Evolutionary conservation across 2,797 vertebrate genomes (phyloP).

Genomic region (Falco biarmicus): DNA sequence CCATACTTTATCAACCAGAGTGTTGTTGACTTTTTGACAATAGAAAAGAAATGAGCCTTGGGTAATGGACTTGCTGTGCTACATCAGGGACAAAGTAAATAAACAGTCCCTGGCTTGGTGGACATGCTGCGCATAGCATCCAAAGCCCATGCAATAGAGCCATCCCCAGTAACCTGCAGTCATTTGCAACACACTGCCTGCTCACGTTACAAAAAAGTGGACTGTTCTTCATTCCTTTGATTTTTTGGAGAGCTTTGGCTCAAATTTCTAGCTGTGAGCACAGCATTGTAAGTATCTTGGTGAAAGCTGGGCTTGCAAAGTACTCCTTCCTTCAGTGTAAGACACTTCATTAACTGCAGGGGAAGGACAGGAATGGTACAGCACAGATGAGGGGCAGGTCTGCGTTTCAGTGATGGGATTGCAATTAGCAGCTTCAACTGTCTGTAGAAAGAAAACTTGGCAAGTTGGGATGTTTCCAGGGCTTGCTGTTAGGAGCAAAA

Average conservation of each 20-base stretch:
- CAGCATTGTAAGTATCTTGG: neutral
- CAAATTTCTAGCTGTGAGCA: neutral
- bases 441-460: neutral
- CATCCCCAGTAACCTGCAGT: neutral
- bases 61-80: neutral
- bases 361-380: neutral
- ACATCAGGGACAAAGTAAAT: neutral
- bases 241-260: slow-evolving; percentile 15
- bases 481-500: neutral
- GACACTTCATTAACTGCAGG: slow-evolving; percentile 11
- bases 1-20: neutral
- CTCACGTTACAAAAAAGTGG: neutral
- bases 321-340: neutral
- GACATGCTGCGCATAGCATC: neutral
- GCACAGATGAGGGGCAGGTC: neutral
- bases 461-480: neutral
- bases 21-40: slow-evolving; percentile 24
- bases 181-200: neutral
- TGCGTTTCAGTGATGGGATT: neutral
- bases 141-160: neutral
- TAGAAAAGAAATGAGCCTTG: neutral
- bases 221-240: neutral
- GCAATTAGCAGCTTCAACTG: slow-evolving; percentile 21
- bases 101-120: neutral
- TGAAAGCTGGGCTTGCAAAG: neutral